These are phyloP conservation scores for Nebria brevicollis DNA, from an alignment of 2,888 invertebrate species.

Conservation along the genomic window DNA sequence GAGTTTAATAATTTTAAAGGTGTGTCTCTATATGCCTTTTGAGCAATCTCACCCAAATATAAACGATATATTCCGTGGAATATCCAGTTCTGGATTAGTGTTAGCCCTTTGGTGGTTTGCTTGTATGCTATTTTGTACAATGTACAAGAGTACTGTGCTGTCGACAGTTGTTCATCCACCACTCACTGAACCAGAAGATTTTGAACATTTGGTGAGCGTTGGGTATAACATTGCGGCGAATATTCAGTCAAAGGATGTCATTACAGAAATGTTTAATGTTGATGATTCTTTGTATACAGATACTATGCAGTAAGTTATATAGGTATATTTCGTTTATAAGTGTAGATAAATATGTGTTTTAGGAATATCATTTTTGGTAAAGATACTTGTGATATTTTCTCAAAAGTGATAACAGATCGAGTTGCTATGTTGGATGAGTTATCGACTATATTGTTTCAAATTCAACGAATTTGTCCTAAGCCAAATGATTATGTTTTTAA, in stretches of 20 bases:
- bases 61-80: background rate
- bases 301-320: conserved; percentile 3
- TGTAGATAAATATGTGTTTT: background rate
- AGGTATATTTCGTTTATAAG: background rate
- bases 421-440: conserved; percentile 48
- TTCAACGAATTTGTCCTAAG: conserved; percentile 30
- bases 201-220: background rate
- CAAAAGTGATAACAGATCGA: conserved; percentile 30
- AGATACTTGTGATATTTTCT: conserved; percentile 45
- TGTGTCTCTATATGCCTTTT: background rate
- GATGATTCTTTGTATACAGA: background rate
- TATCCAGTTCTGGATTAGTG: background rate
- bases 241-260: conserved; percentile 10
- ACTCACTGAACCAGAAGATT: conserved; percentile 20
- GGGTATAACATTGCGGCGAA: conserved; percentile 14
- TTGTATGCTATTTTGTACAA: conserved; percentile 25
- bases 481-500: background rate
- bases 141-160: conserved; percentile 21
- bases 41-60: conserved; percentile 10
- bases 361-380: conserved; percentile 17
- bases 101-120: conserved; percentile 18
- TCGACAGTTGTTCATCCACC: conserved; percentile 18
- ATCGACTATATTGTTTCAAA: conserved; percentile 44
- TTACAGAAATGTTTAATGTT: conserved; percentile 13
- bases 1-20: background rate